These are phyloP conservation scores for Andrena bicolor DNA, from an alignment of 2,888 invertebrate species.

Conservation along the genomic window DNA sequence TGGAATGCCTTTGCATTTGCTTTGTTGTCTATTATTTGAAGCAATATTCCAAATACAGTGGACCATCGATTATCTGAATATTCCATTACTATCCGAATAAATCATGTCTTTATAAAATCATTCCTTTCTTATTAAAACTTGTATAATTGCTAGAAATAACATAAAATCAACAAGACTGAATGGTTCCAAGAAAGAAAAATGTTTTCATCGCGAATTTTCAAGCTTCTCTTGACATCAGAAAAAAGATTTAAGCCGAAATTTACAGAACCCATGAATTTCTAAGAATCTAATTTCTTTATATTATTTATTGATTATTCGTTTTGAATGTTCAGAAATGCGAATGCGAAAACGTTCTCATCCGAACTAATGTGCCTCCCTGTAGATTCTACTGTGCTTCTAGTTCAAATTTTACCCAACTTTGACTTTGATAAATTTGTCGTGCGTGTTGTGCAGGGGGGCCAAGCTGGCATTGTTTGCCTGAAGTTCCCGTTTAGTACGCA, in stretches of 20 bases:
- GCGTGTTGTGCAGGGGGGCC: constrained; percentile 39
- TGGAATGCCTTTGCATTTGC: neutral
- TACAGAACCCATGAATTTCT: too few relatives aligned
- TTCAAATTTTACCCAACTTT: constrained; percentile 1
- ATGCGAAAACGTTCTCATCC: neutral
- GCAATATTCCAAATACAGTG: neutral
- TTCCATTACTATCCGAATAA: neutral
- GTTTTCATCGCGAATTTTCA: too few relatives aligned
- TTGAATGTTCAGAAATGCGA: too few relatives aligned
- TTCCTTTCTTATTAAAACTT: neutral
- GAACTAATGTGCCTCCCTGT: neutral
- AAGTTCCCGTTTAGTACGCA: too few relatives aligned
- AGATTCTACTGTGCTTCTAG: neutral
- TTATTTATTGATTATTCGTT: too few relatives aligned
- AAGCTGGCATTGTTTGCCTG: too few relatives aligned
- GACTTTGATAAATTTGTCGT: constrained; percentile 46
- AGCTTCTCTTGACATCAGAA: too few relatives aligned
- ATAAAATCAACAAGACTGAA: neutral
- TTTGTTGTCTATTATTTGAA: neutral
- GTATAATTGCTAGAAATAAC: neutral
- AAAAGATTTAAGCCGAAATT: too few relatives aligned
- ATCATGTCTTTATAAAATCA: neutral
- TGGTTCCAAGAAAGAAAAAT: too few relatives aligned
- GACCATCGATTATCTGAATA: neutral
- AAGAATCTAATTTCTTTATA: too few relatives aligned